A percentile compares a stretch with the other conserved stretches of the same genome.
phyloP scores from a whole-genome alignment of 2,888 invertebrate species.

The Saturnia pavonia region DNA sequence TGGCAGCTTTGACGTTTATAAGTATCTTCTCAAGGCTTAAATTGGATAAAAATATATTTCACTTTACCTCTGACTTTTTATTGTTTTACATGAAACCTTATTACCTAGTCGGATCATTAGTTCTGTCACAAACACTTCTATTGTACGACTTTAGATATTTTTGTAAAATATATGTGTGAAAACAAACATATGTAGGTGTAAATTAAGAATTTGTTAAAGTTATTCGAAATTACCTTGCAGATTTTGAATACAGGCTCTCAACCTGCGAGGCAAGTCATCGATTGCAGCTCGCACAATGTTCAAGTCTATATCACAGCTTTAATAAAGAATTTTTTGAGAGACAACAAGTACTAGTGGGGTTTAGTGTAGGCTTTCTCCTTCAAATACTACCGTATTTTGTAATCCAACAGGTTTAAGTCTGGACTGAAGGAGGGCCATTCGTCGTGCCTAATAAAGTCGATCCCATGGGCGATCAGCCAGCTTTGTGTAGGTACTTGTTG shows the following conservation, averaged over 20 bases:
- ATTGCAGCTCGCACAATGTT: background rate
- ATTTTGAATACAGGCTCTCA: background rate
- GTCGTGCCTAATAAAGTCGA: background rate
- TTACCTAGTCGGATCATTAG: too few relatives aligned
- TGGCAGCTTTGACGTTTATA: background rate
- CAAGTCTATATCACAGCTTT: background rate
- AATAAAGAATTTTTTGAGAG: background rate
- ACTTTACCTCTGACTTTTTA: background rate
- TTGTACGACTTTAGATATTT: too few relatives aligned
- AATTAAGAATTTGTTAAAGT: background rate
- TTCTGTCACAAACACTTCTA: too few relatives aligned
- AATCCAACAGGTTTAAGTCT: background rate
- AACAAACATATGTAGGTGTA: background rate
- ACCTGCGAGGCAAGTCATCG: background rate
- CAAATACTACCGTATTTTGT: background rate
- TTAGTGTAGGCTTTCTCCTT: background rate
- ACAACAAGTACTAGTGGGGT: background rate
- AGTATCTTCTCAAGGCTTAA: background rate
- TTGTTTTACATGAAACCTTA: background rate
- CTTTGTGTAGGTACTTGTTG: too few relatives aligned
- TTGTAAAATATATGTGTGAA: too few relatives aligned
- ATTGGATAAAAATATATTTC: background rate
- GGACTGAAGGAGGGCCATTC: background rate
- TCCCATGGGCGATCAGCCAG: background rate
- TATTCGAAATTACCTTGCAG: background rate